These are phyloP conservation scores for Agrotis clavis DNA, from an alignment of 2,888 invertebrate genomes.

Conservation along the genomic window DNA sequence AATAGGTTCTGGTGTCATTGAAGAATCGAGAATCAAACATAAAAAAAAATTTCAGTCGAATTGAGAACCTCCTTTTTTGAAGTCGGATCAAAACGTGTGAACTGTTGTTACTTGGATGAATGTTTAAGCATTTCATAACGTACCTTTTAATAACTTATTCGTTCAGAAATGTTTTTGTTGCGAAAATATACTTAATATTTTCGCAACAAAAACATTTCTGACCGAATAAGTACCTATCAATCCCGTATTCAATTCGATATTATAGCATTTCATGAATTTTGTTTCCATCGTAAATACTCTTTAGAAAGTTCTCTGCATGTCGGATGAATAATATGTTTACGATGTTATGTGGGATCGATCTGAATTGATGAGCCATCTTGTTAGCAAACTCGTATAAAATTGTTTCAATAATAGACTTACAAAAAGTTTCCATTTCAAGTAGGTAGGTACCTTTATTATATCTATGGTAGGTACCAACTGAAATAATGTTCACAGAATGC, in stretches of 20 bases:
- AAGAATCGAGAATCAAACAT: no score
- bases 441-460: no score
- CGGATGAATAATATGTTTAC: slow-evolving; percentile 58
- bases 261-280: slow-evolving; percentile 5
- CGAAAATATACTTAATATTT: no score
- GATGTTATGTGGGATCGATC: slow-evolving; percentile 41
- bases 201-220: background rate
- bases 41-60: no score
- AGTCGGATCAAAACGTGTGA: no score
- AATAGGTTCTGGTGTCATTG: no score
- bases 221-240: slow-evolving; percentile 7
- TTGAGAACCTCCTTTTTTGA: no score
- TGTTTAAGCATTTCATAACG: background rate
- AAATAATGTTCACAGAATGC: slow-evolving; percentile 2
- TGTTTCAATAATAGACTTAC: slow-evolving; percentile 40
- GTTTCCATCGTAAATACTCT: slow-evolving; percentile 16
- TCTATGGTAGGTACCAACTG: slow-evolving; percentile 3
- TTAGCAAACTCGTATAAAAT: slow-evolving; percentile 25
- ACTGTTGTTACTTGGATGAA: no score
- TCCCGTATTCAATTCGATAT: background rate
- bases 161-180: no score
- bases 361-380: slow-evolving; percentile 45
- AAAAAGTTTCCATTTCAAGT: slow-evolving; percentile 31
- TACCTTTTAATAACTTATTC: background rate
- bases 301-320: slow-evolving; percentile 22